Conservation (phyloP, 2,888 invertebrate genomes). For the Heliconius hortense region DNA sequence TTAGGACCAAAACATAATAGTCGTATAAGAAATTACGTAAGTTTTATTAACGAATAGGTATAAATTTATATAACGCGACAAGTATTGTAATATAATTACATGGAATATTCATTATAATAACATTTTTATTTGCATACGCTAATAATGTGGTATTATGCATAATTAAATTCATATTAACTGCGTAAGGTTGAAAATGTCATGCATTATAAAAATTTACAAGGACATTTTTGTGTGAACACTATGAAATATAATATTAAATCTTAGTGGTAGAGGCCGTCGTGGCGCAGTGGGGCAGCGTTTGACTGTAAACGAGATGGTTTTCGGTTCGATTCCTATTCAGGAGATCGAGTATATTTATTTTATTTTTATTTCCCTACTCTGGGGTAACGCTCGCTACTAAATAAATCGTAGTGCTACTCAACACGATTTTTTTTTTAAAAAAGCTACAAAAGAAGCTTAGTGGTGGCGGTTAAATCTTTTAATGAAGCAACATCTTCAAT, state of each 20-base stretch:
- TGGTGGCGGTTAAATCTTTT: no score
- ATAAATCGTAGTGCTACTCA: not conserved
- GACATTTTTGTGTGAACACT: not conserved
- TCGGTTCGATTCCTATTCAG: not conserved
- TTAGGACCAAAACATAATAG: not conserved
- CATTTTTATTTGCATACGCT: conserved; percentile 25
- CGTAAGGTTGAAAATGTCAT: conserved; percentile 18
- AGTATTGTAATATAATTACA: conserved; percentile 11
- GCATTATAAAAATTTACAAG: conserved; percentile 8
- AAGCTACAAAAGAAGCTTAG: no score
- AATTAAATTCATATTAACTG: conserved; percentile 16
- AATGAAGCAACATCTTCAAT: no score
- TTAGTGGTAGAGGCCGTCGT: not conserved
- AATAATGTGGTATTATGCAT: conserved; percentile 14
- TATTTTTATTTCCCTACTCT: not conserved
- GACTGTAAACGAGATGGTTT: not conserved
- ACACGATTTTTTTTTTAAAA: no score
- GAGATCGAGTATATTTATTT: not conserved
- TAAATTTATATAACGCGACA: conserved; percentile 19
- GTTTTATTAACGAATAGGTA: conserved; percentile 16
- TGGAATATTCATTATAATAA: conserved; percentile 19
- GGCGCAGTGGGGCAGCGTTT: not conserved
- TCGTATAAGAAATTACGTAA: not conserved
- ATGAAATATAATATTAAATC: not conserved
- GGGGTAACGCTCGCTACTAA: not conserved